A percentile compares a stretch with the other conserved stretches of the same genome.
Conservation (phyloP, 2,888 invertebrate species). For the Drosophila demipolita region DNA sequence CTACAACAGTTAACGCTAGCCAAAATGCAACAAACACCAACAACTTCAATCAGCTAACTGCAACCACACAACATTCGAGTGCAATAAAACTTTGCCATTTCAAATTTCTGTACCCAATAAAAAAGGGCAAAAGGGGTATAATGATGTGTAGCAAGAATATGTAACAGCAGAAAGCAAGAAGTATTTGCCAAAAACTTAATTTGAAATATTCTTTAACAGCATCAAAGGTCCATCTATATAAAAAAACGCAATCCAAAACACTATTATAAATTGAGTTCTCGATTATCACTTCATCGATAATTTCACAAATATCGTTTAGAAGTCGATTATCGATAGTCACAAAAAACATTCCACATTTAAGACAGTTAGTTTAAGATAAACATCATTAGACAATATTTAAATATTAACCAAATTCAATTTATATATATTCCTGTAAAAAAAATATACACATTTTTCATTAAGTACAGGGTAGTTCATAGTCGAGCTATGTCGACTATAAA, state of each 20-base stretch:
- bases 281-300: background rate
- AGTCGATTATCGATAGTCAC: background rate
- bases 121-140: background rate
- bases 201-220: background rate
- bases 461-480: background rate
- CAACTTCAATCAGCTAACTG: conserved; percentile 7
- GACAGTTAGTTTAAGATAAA: background rate
- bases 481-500: background rate
- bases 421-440: too few species aligned
- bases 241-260: background rate
- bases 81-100: conserved; percentile 53
- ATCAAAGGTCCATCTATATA: background rate
- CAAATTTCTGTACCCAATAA: background rate
- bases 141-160: background rate
- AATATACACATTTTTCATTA: background rate
- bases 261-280: too few species aligned
- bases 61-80: conserved; percentile 29
- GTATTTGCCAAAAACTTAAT: background rate
- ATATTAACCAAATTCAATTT: background rate
- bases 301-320: background rate
- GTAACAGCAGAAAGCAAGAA: background rate
- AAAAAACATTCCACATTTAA: background rate
- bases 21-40: conserved; percentile 35
- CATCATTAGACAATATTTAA: background rate
- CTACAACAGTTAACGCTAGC: conserved; percentile 45